Base-by-base conservation (phyloP, 2,888 invertebrate genomes). In the Heliconius hortense region DNA sequence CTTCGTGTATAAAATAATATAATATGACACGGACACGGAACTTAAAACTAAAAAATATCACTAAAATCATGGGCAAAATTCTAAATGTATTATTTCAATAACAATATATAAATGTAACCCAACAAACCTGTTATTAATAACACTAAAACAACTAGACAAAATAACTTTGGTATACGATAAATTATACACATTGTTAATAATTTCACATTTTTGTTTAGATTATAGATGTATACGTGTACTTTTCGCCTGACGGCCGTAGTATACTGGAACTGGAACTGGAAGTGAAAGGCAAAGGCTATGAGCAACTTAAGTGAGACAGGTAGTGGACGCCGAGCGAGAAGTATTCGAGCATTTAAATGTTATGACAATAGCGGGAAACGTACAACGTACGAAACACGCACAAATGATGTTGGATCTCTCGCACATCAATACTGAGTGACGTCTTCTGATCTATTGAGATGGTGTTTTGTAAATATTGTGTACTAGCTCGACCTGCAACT, bases 91-190 rank as follows among this genome's bases (percentile, higher is more conserved):
- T 13, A 26, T 3, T 21, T 53, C 28, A 15, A 21, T 39, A 15
- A 59, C 11, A n/a, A 39, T 39, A 15, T 69, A 15, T 31, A 15
- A 80, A 63, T 68, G 87, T 87, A 86, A 35, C 15, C 31, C 31
- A n/a, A 64, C 71, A 60, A 72, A 89, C 89, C 88, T 78, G 75
- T 81, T 76, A 88, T 79, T 83, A 89, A 83, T 78, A 83, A 84
- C 83, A 88, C 80, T 86, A 90, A 78, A 80, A 88, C 82, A 84
- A 88, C 79, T 86, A 90, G 77, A 84, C 82, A 86, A 80, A 88
- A 84, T 76, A 89, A 84, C 91, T 92, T 93, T 91, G 92, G 91
- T 83, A 87, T 84, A 79, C 87, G 87, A 91, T 89, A 89, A 89
- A 81, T 78, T 82, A 75, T 70, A 81, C 83, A 86, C 88, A 87